A percentile compares a stretch with the other conserved stretches of the same genome.
Conservation (phyloP, 2,113 vertebrate species). For the Hippocampus mohnikei region DNA sequence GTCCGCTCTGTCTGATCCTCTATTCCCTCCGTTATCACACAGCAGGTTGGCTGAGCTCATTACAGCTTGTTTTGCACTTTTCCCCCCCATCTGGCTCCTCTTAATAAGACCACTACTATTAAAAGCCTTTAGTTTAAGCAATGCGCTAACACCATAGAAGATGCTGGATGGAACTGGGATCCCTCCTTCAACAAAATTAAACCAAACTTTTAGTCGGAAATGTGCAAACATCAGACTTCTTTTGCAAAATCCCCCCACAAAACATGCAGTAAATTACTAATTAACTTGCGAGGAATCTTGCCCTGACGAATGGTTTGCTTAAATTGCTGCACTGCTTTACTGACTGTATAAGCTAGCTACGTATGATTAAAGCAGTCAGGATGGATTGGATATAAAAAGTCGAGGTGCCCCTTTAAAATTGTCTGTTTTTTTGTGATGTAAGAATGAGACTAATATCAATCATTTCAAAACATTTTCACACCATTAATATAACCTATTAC, state of each 20-base stretch:
- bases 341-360: background rate
- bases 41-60: conserved; percentile 64
- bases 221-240: conserved; percentile 15
- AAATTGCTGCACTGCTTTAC: background rate
- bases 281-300: conserved; percentile 10
- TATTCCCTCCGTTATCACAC: conserved; percentile 54
- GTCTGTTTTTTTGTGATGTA: background rate
- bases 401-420: background rate
- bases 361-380: conserved; percentile 14
- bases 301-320: conserved; percentile 10
- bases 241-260: conserved; percentile 10
- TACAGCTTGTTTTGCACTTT: conserved; percentile 71
- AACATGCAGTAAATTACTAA: conserved; percentile 25
- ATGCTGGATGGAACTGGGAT: conserved; percentile 22
- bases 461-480: background rate
- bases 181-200: conserved; percentile 17
- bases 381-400: conserved; percentile 5
- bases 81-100: conserved; percentile 59
- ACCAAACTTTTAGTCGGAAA: conserved; percentile 9
- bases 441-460: background rate
- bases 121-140: conserved; percentile 39
- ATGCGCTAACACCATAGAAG: conserved; percentile 9
- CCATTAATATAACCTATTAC: background rate
- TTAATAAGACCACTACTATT: conserved; percentile 69
- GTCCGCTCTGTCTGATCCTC: conserved; percentile 62